Conservation (phyloP, 2,888 invertebrate species). For the Smittia aterrima region DNA sequence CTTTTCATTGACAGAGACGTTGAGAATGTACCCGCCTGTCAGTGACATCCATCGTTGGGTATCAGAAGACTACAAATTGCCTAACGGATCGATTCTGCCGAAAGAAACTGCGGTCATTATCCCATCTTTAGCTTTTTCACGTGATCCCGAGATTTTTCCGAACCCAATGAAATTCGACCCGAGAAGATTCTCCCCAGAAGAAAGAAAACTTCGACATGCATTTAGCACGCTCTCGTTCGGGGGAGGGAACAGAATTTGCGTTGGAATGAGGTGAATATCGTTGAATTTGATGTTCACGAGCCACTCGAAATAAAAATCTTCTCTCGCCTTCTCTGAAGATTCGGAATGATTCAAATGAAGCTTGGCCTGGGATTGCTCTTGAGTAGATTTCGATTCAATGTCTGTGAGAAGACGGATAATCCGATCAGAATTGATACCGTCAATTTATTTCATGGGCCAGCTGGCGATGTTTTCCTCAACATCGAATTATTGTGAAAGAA, state of each 20-base stretch:
- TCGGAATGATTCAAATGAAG: conserved; percentile 42
- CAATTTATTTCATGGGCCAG: conserved; percentile 15
- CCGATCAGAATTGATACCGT: conserved; percentile 24
- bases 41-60: background rate
- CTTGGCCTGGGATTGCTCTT: conserved; percentile 40
- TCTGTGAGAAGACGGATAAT: conserved; percentile 40
- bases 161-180: conserved; percentile 60
- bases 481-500: background rate
- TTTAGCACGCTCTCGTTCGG: conserved; percentile 42
- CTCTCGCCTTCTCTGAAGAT: conserved; percentile 19
- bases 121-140: conserved; percentile 57
- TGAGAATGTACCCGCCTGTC: conserved; percentile 21
- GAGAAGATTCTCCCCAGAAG: conserved; percentile 58
- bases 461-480: conserved; percentile 41
- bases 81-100: conserved; percentile 54
- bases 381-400: conserved; percentile 39
- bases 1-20: background rate
- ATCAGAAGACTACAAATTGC: conserved; percentile 43
- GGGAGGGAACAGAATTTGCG: conserved; percentile 34
- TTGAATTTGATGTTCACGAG: conserved; percentile 5
- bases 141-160: conserved; percentile 58
- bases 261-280: conserved; percentile 21
- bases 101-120: conserved; percentile 55
- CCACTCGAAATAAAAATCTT: background rate
- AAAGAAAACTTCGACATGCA: conserved; percentile 49